phyloP scores from a whole-genome alignment of 2,888 invertebrate species.

The Himalopsyche kuldschensis region DNA sequence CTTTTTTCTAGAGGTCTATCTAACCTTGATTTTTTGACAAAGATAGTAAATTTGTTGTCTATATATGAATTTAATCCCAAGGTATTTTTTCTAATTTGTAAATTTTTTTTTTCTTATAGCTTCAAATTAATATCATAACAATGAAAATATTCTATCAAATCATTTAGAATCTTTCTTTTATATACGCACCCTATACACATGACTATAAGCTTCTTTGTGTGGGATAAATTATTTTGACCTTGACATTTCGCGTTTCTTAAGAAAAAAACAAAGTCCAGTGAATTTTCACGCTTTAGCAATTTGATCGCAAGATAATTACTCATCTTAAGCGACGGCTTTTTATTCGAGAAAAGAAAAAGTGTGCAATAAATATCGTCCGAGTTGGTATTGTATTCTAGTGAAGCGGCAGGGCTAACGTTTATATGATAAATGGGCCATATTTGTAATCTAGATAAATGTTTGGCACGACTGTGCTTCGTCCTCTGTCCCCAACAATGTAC shows the following conservation, averaged over 20 bases:
- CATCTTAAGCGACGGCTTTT: not conserved
- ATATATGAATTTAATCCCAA: too few species aligned
- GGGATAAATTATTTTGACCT: not conserved
- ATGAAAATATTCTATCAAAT: too few species aligned
- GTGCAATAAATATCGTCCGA: constrained; percentile 38
- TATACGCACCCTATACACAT: not conserved
- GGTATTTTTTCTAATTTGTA: too few species aligned
- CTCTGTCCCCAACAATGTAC: constrained; percentile 29
- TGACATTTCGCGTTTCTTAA: not conserved
- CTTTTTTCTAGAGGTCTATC: too few species aligned
- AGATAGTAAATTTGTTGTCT: too few species aligned
- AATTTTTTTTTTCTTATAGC: too few species aligned
- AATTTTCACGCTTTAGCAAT: not conserved
- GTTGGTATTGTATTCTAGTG: constrained; percentile 37
- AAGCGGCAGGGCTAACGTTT: constrained; percentile 36
- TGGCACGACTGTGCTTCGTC: constrained; percentile 31
- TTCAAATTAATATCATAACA: too few species aligned
- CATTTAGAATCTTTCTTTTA: not conserved
- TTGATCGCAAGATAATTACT: not conserved
- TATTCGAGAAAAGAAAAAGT: constrained; percentile 30
- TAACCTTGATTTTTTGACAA: too few species aligned
- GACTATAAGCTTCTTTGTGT: not conserved
- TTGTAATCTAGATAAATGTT: constrained; percentile 40
- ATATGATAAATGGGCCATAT: constrained; percentile 39
- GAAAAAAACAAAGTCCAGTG: not conserved